Evolutionary conservation across 2,113 vertebrate species (phyloP).

Genomic region (Rhodinocichla rosea): DNA sequence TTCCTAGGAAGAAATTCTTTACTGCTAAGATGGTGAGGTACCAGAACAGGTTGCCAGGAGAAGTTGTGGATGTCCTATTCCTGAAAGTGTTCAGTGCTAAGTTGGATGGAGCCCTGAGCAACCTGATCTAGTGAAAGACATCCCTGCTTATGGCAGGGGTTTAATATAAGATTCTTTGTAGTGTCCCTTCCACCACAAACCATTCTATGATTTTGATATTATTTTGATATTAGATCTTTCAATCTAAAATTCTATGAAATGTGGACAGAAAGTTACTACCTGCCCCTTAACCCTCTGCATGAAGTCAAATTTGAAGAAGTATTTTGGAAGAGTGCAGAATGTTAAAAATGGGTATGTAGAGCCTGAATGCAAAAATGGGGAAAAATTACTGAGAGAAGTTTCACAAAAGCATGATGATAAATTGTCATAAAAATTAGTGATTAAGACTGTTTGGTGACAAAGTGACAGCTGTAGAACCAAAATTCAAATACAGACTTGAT

Average conservation of each 20-base stretch:
- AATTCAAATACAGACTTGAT: background rate
- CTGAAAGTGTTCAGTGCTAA: background rate
- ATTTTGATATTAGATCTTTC: background rate
- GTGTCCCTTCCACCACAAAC: background rate
- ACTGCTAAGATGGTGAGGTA: background rate
- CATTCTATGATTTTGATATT: background rate
- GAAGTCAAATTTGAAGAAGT: background rate
- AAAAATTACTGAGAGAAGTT: background rate
- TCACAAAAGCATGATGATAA: background rate
- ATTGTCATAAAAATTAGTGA: background rate
- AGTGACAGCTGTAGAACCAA: background rate
- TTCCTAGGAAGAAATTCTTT: background rate
- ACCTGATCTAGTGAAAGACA: background rate
- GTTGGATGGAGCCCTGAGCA: background rate
- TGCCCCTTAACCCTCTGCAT: background rate
- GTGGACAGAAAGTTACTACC: background rate
- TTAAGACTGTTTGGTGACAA: background rate
- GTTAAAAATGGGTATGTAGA: background rate
- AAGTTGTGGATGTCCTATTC: background rate
- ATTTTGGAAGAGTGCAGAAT: background rate
- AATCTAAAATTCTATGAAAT: background rate
- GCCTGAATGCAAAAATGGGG: fast-evolving
- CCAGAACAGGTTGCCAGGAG: background rate
- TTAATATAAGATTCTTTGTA: background rate
- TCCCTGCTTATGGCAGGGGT: background rate